Percentiles rank a stretch among this genome's conserved stretches.
Conservation (phyloP, 2,113 vertebrate species). For the Coregonus clupeaformis region DNA sequence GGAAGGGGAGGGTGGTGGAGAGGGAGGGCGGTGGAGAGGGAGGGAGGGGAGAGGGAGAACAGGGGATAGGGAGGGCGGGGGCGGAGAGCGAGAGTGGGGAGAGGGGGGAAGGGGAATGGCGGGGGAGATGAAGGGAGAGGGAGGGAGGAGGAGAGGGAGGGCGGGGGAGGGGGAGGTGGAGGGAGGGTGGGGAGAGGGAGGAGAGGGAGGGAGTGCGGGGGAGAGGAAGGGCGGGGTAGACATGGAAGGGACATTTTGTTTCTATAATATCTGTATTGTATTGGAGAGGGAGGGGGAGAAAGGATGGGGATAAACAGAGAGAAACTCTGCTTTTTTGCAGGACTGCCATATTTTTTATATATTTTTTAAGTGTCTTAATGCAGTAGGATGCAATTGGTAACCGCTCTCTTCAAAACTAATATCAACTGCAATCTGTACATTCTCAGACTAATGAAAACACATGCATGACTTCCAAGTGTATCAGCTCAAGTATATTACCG, state of each 20-base stretch:
- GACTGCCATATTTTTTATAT: neutral
- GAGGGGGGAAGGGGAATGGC: constrained; percentile 1
- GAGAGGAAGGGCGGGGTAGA: constrained; percentile 16
- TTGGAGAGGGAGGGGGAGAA: constrained; percentile 3
- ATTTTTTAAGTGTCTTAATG: neutral
- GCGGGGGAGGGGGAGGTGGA: no score
- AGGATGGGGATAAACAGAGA: neutral
- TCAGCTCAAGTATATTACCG: neutral
- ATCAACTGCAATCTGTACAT: neutral
- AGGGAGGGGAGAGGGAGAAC: constrained; percentile 11
- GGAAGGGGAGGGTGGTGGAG: neutral
- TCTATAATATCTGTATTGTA: no score
- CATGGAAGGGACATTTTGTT: no score
- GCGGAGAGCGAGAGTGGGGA: constrained; percentile 22
- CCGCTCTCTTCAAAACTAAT: neutral
- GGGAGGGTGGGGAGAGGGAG: no score
- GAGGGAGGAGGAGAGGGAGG: no score
- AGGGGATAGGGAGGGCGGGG: constrained; percentile 24
- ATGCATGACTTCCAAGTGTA: neutral
- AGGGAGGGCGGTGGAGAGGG: constrained; percentile 7
- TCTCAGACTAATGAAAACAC: neutral
- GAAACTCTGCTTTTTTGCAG: neutral
- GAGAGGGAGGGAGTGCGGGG: constrained; percentile 10
- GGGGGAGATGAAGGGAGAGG: no score
- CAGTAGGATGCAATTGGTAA: neutral